Evolutionary conservation across 2,113 vertebrate genomes (phyloP).

Genomic region (Malurus elegans): DNA sequence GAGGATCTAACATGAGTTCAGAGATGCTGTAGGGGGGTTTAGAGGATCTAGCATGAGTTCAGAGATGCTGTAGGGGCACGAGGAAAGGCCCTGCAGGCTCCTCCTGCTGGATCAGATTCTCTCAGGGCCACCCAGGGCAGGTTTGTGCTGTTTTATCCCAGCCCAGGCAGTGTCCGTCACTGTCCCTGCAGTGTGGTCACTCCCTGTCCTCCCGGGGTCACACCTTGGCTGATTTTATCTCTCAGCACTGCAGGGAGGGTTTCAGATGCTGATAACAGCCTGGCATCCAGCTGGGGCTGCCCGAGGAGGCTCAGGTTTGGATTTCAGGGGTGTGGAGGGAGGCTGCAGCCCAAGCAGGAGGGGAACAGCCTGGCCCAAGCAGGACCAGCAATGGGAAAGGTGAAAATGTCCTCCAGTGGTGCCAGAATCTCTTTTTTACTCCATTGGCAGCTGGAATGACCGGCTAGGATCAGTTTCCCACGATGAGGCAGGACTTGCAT

Average conservation of each 20-base stretch:
- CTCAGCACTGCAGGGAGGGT: not conserved
- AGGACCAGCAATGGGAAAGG: not conserved
- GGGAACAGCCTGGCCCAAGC: not conserved
- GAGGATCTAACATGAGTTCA: no score
- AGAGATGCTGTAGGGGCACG: accelerated
- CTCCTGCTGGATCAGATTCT: not conserved
- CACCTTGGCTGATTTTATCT: not conserved
- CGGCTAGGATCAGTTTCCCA: not conserved
- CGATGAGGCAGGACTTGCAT: not conserved
- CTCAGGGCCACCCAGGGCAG: not conserved
- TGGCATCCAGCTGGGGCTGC: not conserved
- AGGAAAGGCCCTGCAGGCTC: not conserved
- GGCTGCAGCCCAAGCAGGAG: not conserved
- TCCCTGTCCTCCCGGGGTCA: not conserved
- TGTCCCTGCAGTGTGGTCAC: no score
- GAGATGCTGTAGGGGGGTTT: not conserved
- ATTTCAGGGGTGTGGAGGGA: not conserved
- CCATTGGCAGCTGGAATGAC: not conserved
- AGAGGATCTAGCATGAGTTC: no score
- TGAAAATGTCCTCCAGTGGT: not conserved
- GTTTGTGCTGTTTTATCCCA: not conserved
- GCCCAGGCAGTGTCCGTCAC: not conserved
- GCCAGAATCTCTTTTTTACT: not conserved
- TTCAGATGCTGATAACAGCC: not conserved
- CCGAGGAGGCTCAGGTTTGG: not conserved